Conservation (phyloP, 2,888 invertebrate species). For the Aspidiotus destructor region DNA sequence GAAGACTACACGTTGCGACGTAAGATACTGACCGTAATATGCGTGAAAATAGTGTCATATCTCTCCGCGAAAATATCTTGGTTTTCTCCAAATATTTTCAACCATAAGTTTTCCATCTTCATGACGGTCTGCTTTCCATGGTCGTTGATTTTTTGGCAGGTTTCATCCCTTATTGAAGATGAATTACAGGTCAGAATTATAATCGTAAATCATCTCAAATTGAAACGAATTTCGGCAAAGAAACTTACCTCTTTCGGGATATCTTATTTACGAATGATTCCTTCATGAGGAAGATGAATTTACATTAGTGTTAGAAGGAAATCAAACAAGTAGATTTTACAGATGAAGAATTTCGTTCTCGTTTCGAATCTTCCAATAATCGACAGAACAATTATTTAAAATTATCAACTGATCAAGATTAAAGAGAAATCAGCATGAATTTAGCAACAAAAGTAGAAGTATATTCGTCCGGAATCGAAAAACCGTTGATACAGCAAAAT, state of each 20-base stretch:
- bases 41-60: constrained; percentile 14
- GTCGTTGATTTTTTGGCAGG: constrained; percentile 2
- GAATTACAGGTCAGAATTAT: too few relatives aligned
- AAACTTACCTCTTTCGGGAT: not conserved
- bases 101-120: constrained; percentile 19
- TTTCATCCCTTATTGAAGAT: not conserved
- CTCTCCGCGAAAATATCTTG: constrained; percentile 7
- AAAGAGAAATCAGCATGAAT: too few relatives aligned
- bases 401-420: too few relatives aligned
- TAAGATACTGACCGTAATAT: constrained; percentile 12
- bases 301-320: too few relatives aligned
- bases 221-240: not conserved
- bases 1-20: too few relatives aligned
- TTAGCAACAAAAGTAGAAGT: too few relatives aligned
- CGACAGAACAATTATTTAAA: too few relatives aligned
- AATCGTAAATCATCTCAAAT: not conserved
- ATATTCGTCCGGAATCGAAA: too few relatives aligned
- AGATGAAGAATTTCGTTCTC: too few relatives aligned
- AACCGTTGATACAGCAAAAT: too few relatives aligned
- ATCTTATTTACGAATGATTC: not conserved
- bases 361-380: too few relatives aligned
- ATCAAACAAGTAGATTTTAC: too few relatives aligned
- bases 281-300: not conserved
- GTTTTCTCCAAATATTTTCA: constrained; percentile 18
- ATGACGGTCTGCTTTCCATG: constrained; percentile 4